These are phyloP conservation scores for Poecilia velifera DNA, from an alignment of 2,797 vertebrate species.

Conservation along the genomic window DNA sequence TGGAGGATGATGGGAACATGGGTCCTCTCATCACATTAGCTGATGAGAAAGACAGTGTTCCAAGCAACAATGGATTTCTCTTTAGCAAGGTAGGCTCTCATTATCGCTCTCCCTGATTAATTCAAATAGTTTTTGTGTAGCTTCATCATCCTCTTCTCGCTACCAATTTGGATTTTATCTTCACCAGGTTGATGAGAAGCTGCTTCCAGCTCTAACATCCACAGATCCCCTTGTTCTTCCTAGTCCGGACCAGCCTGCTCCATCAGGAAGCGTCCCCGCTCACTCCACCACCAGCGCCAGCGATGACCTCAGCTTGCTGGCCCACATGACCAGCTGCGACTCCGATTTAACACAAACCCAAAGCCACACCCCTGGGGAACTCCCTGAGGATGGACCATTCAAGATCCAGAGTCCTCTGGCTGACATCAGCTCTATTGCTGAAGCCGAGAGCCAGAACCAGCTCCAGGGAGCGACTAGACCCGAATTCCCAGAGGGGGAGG, in stretches of 20 bases:
- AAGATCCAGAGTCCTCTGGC: constrained; percentile 93
- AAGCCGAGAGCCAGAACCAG: constrained; percentile 82
- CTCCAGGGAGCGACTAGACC: constrained; percentile 72
- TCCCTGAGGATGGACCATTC: constrained; percentile 92
- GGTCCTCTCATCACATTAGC: constrained; percentile 95
- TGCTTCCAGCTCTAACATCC: constrained; percentile 92
- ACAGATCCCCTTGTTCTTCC: constrained; percentile 88
- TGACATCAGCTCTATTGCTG: constrained; percentile 88
- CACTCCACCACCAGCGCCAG: constrained; percentile 83
- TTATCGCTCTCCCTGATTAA: constrained; percentile 10
- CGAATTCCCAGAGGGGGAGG: constrained; percentile 86
- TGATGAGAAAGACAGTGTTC: constrained; percentile 95
- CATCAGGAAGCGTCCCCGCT: constrained; percentile 48
- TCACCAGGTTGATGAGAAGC: constrained; percentile 89
- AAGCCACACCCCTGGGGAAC: constrained; percentile 83
- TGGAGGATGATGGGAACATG: constrained; percentile 90
- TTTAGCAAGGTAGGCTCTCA: constrained; percentile 89
- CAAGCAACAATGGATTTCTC: constrained; percentile 91
- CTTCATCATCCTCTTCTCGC: background rate
- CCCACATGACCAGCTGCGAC: constrained; percentile 90
- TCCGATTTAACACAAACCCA: constrained; percentile 87
- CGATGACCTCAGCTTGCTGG: constrained; percentile 94
- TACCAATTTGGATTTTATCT: constrained; percentile 5
- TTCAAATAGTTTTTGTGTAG: constrained; percentile 5
- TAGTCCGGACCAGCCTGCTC: constrained; percentile 85